These are phyloP conservation scores for Sinonovacula constricta DNA, from an alignment of 1,140 invertebrate species.

Conservation along the genomic window DNA sequence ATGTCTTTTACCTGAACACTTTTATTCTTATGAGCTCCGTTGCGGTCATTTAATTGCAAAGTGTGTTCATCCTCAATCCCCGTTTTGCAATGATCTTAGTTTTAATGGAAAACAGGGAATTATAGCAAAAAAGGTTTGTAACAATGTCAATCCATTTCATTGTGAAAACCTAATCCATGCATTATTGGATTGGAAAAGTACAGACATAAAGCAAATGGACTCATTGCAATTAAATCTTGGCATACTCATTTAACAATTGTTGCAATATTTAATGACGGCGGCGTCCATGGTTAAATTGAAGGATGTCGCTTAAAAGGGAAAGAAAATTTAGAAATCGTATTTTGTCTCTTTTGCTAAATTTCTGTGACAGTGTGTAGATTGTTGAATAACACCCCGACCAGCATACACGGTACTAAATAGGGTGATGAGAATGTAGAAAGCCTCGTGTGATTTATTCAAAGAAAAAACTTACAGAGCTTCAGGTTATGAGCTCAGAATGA, in stretches of 20 bases:
- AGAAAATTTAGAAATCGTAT: background rate
- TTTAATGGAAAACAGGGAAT: no score
- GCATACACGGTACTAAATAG: background rate
- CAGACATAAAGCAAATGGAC: background rate
- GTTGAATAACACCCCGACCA: no score
- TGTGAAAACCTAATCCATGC: no score
- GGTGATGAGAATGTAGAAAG: constrained; percentile 11
- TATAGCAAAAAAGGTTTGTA: no score
- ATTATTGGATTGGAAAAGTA: background rate
- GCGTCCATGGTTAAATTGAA: background rate
- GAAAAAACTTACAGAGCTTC: background rate
- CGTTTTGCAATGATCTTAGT: no score
- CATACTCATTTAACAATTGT: background rate
- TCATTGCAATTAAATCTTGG: background rate
- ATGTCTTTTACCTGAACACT: no score
- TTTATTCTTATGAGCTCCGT: no score
- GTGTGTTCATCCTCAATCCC: no score
- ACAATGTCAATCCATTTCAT: no score
- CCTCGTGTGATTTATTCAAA: constrained; percentile 14
- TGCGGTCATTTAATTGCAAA: no score
- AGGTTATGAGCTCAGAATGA: background rate
- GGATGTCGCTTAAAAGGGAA: background rate
- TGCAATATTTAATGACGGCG: background rate
- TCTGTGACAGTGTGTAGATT: background rate
- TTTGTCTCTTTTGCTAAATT: background rate